A percentile compares a stretch with the other conserved stretches of the same genome.
phyloP scores from a whole-genome alignment of 1,140 invertebrate species.

The Anthonomus grandis region DNA sequence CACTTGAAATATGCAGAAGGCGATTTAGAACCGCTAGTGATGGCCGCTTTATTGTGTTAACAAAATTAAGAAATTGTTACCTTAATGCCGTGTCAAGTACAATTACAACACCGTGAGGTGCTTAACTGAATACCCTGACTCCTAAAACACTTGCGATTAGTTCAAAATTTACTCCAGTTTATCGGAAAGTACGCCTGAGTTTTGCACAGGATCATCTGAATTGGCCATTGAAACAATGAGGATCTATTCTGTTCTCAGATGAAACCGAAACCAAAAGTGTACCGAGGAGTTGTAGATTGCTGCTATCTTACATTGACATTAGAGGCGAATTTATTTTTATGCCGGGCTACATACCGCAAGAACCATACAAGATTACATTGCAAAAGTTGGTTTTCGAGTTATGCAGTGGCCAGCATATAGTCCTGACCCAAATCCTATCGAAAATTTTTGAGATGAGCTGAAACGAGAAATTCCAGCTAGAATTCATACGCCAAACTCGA shows the following conservation, averaged over 20 bases:
- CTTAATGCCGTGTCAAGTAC: too few species aligned
- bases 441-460: conserved; percentile 34
- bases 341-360: neutral
- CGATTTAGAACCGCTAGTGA: too few species aligned
- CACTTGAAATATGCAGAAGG: too few species aligned
- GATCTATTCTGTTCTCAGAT: neutral
- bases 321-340: neutral
- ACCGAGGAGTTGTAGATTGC: conserved; percentile 33
- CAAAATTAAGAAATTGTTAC: too few species aligned
- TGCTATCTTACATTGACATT: neutral
- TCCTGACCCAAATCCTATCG: conserved; percentile 29
- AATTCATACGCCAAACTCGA: neutral
- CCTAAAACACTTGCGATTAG: neutral
- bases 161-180: neutral
- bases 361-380: conserved; percentile 15
- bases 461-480: conserved; percentile 16
- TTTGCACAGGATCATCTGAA: too few species aligned
- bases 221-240: conserved; percentile 1
- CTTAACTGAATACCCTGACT: conserved; percentile 4
- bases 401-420: conserved; percentile 16
- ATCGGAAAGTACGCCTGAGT: conserved; percentile 10
- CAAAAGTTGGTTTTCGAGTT: conserved; percentile 10
- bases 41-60: too few species aligned
- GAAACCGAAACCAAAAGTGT: conserved; percentile 24
- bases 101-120: too few species aligned